Base-by-base conservation (phyloP, 2,797 vertebrate genomes). In the Danio jaintianensis region DNA sequence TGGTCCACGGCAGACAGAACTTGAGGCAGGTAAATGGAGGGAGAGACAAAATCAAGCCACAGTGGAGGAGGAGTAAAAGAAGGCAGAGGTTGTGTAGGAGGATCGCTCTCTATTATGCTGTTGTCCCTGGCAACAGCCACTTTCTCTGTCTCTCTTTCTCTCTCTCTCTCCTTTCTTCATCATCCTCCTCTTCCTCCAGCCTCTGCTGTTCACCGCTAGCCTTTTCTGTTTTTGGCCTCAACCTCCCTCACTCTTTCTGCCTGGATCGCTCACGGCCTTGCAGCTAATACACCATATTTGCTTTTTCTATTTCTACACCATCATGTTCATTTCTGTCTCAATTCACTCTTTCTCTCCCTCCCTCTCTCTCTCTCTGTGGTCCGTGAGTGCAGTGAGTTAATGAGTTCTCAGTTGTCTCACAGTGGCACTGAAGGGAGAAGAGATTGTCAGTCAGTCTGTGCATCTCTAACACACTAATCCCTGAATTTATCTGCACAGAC, bases 71-170 rank as follows among this genome's bases (percentile, higher is more conserved):
- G 72, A 82, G 70, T 52, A 78, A 77, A 82, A 83, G 75, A 78
- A 87, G 79, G 71, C 63, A 71, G 58, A 85, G 84, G 84, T 75
- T 80, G 84, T 86, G 85, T 87, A 81, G 82, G 85, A 85, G 86
- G 85, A 83, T 81, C 64, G 61, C 68, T 72, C 61, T 72, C 73
- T 80, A 69, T 85, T 83, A 79, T 86, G 66, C 82, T 80, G 82
- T 88, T 79, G 88, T 87, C 87, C 85, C 80, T 85, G 61, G 82
- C 85, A 88, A 87, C 84, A 84, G 78, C 78, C 77, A 66, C 82
- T 56, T 56, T 85, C 77, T 61, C 64, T 55, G 61, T 80, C 61
- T 80, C 62, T 82, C 66, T 18, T 29, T 73, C 71, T 66, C 47
- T 59, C 74, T 73, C 71, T 66, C 47, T 59, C 74, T 74, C 55